Evolutionary conservation across 2,113 vertebrate genomes (phyloP).

Genomic region (Marcusenius ussheri): DNA sequence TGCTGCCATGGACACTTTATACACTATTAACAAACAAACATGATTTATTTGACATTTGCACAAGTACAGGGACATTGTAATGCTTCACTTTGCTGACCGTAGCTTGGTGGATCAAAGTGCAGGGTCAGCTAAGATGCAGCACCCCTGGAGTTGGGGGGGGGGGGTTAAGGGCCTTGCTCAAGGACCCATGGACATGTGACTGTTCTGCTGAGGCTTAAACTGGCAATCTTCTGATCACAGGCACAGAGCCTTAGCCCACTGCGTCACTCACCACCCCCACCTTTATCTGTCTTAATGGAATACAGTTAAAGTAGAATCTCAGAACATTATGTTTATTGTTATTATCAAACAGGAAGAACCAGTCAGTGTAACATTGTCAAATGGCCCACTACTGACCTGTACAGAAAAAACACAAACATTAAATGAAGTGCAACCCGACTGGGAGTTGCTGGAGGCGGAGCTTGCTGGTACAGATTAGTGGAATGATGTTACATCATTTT

Average conservation of each 20-base stretch:
- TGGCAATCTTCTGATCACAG: not conserved
- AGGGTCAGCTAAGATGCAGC: not conserved
- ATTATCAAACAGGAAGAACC: not conserved
- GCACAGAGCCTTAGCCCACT: no score
- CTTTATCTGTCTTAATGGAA: not conserved
- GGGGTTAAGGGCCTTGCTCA: not conserved
- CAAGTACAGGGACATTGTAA: not conserved
- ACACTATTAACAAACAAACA: not conserved
- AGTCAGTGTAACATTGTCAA: not conserved
- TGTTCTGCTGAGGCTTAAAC: not conserved
- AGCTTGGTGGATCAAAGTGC: not conserved
- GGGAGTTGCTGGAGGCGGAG: not conserved
- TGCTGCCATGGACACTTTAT: not conserved
- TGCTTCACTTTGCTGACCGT: not conserved
- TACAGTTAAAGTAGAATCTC: not conserved
- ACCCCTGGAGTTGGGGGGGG: not conserved
- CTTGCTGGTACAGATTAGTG: not conserved
- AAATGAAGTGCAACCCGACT: not conserved
- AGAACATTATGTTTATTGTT: not conserved
- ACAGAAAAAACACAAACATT: not conserved
- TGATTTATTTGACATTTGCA: not conserved
- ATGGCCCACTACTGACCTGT: not conserved
- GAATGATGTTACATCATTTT: not conserved
- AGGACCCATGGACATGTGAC: not conserved
- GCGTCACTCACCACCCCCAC: not conserved